Base-by-base conservation (phyloP, 1,140 invertebrate genomes). In the Glossosoma conforme region DNA sequence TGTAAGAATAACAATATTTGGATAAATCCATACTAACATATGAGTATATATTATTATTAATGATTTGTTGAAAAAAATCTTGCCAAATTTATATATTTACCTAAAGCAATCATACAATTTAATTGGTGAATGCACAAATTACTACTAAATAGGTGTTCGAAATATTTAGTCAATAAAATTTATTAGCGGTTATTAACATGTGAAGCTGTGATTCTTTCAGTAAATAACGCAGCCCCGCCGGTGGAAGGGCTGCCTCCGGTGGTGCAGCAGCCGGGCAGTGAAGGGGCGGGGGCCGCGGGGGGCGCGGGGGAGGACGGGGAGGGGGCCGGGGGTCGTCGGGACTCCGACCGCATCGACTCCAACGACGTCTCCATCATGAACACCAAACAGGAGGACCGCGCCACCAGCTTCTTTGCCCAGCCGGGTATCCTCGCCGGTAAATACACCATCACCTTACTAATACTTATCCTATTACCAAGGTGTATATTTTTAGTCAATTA, bases 341-440 rank as follows among this genome's bases (percentile, higher is more conserved):
- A 13, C 30, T 14, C 21, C 11, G 48, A 36, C 9, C 40, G 40
- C 10, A 17, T 24, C 25, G 51, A 46, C 30, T 13, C 72, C 64
- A 75, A 70, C 72, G 80, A 78, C 54, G 82, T 85, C 28, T 79
- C 83, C 66, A 86, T 86, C 66, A 89, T 89, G 85, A 87, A 85
- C 73, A 75, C 78, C 43, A 85, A 86, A 71, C 74, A 80, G 49
- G 86, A 90, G 63, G 87, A 91, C 62, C 78, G 86, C 64, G 82
- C 87, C 56, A 85, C 88, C 60, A 91, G 90, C 57, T 93, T 96
- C 78, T 93, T 96, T 69, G 87, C 89, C 55, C 91, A 95, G 72
- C 93, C 93, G 28, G 92, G 92, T 61, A 93, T 96, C 47, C 77
- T 97, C 60, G 92, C 92, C 68, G 93, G 93, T 96, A 50, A 50